These are phyloP conservation scores for Lepidiolamprologus cunningtoni DNA, from an alignment of 2,113 vertebrate species.

Conservation along the genomic window DNA sequence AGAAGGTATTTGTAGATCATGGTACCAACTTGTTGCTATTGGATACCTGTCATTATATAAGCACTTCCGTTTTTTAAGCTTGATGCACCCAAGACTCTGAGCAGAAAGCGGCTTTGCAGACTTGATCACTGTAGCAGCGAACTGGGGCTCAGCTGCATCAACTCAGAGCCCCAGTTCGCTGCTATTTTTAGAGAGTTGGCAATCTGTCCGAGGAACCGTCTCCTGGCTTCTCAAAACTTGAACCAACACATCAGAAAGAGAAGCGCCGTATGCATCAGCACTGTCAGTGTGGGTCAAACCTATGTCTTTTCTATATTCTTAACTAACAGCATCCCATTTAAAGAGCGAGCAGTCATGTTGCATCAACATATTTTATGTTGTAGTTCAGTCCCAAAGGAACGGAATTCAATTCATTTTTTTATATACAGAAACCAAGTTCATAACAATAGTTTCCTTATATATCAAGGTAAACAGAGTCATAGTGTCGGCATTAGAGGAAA, in stretches of 20 bases:
- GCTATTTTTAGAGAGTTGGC: constrained; percentile 29
- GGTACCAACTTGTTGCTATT: constrained; percentile 28
- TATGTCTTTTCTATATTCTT: background rate
- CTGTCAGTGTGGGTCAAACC: background rate
- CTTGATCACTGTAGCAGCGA: background rate
- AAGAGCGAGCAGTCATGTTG: accelerated
- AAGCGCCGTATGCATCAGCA: background rate
- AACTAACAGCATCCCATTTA: background rate
- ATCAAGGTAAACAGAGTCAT: background rate
- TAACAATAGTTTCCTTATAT: background rate
- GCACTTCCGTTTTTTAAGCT: background rate
- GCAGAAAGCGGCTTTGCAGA: background rate
- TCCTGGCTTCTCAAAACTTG: background rate
- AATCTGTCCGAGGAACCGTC: background rate
- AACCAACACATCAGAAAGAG: background rate
- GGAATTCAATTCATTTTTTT: accelerated
- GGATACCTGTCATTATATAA: constrained; percentile 40
- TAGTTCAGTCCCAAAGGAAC: background rate
- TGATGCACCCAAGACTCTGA: background rate
- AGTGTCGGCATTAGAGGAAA: background rate
- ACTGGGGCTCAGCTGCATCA: background rate
- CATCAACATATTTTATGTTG: background rate
- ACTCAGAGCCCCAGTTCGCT: background rate
- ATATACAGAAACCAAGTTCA: background rate
- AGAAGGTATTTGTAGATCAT: constrained; percentile 45